Conservation (phyloP, 2,797 vertebrate genomes). For the Sebastolobus altivelis region DNA sequence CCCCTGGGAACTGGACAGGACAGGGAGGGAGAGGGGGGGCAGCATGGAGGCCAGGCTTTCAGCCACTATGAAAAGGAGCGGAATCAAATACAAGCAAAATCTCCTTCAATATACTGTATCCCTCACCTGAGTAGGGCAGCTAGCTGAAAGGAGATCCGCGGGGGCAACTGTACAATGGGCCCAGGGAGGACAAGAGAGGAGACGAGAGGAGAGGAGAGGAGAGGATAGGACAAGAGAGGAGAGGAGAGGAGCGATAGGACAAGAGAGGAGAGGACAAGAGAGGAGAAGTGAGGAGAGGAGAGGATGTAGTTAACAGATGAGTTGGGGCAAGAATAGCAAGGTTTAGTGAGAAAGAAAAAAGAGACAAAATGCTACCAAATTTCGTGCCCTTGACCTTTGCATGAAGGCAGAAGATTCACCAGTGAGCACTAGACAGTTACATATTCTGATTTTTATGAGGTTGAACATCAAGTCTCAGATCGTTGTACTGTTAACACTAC, state of each 20-base stretch:
- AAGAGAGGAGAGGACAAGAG: conserved; percentile 19
- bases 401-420: background rate
- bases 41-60: conserved; percentile 85
- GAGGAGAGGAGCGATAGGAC: background rate
- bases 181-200: conserved; percentile 66
- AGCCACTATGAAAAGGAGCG: conserved; percentile 85
- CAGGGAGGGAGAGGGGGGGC: conserved; percentile 59
- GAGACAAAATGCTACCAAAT: background rate
- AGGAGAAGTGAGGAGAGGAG: background rate
- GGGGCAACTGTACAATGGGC: conserved; percentile 85
- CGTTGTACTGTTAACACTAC: background rate
- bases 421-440: background rate
- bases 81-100: conserved; percentile 87
- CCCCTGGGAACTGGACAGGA: conserved; percentile 86
- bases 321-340: conserved; percentile 9
- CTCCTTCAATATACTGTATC: conserved; percentile 89
- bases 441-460: background rate
- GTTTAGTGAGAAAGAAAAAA: background rate
- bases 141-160: conserved; percentile 86
- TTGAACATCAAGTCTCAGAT: background rate
- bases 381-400: background rate
- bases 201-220: conserved; percentile 37
- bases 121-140: conserved; percentile 85
- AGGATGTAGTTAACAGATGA: conserved; percentile 45
- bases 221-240: background rate